These are phyloP conservation scores for Hybognathus amarus DNA, from an alignment of 2,797 vertebrate species.

Conservation along the genomic window DNA sequence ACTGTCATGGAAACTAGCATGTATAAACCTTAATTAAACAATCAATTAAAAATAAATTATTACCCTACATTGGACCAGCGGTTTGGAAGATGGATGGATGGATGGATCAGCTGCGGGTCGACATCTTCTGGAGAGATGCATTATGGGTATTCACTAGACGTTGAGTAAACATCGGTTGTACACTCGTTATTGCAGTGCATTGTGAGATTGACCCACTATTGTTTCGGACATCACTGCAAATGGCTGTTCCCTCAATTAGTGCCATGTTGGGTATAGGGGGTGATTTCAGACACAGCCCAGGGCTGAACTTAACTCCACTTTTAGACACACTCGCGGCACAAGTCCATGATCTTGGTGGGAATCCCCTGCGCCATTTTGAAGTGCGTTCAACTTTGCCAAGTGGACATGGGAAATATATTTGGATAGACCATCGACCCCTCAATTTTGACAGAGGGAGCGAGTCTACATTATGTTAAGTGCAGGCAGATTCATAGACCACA, in stretches of 20 bases:
- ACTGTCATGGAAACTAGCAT: no score
- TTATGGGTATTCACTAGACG: no score
- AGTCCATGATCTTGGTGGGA: background rate
- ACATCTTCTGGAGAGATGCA: no score
- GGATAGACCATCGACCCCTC: background rate
- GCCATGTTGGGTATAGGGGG: background rate
- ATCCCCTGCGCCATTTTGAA: background rate
- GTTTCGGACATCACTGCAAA: background rate
- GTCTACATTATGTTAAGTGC: background rate
- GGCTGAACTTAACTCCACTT: background rate
- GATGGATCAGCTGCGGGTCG: no score
- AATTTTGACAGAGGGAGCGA: background rate
- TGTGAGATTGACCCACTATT: background rate
- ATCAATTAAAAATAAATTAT: no score
- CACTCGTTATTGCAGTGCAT: background rate
- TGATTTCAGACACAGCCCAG: no score
- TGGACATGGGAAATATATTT: background rate
- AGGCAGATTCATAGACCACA: background rate
- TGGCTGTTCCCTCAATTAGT: background rate
- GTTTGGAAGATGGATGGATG: no score
- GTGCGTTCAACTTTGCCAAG: background rate
- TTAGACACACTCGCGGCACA: background rate
- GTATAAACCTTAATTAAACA: no score
- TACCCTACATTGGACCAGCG: no score
- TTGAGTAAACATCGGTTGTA: background rate